Evolutionary conservation across 2,113 vertebrate species (phyloP).

Genomic region (Prietella phreatophila): DNA sequence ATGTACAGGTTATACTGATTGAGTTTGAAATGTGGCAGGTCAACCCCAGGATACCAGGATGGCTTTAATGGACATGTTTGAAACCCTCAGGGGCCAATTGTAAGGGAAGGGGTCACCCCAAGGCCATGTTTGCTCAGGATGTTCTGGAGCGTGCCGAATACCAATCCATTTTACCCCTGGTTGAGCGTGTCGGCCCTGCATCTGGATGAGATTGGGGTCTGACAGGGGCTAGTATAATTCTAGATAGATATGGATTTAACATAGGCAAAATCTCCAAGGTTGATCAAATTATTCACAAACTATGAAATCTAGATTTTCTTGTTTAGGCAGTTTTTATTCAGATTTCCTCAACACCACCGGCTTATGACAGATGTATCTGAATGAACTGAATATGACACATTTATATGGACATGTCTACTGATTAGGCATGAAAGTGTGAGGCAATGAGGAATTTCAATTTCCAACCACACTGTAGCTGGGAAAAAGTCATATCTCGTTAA

Average conservation of each 20-base stretch:
- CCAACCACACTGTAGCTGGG: constrained; percentile 51
- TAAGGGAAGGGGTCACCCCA: constrained; percentile 56
- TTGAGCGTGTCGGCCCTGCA: constrained; percentile 41
- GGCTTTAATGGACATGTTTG: constrained; percentile 65
- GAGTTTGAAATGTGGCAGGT: constrained; percentile 70
- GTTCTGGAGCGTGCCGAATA: constrained; percentile 66
- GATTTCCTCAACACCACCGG: constrained; percentile 31
- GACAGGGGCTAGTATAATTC: constrained; percentile 30
- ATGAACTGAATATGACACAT: constrained; percentile 65
- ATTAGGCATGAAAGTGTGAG: constrained; percentile 58
- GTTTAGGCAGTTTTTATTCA: neutral
- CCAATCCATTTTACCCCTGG: constrained; percentile 53
- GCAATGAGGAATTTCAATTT: constrained; percentile 54
- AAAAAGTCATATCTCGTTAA: constrained; percentile 67
- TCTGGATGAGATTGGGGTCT: constrained; percentile 50
- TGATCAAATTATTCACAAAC: constrained; percentile 7
- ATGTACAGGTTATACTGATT: constrained; percentile 60
- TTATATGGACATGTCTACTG: constrained; percentile 63
- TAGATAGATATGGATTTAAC: constrained; percentile 8
- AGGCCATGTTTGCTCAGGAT: constrained; percentile 70
- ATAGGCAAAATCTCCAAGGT: neutral
- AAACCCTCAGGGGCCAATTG: constrained; percentile 52
- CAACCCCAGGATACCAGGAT: constrained; percentile 60
- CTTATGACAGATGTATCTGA: constrained; percentile 59
- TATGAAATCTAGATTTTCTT: constrained; percentile 10